Evolutionary conservation across 2,113 vertebrate species (phyloP), one percentile per base, ranked within the genome.

Genomic region (Ginglymostoma cirratum): DNA sequence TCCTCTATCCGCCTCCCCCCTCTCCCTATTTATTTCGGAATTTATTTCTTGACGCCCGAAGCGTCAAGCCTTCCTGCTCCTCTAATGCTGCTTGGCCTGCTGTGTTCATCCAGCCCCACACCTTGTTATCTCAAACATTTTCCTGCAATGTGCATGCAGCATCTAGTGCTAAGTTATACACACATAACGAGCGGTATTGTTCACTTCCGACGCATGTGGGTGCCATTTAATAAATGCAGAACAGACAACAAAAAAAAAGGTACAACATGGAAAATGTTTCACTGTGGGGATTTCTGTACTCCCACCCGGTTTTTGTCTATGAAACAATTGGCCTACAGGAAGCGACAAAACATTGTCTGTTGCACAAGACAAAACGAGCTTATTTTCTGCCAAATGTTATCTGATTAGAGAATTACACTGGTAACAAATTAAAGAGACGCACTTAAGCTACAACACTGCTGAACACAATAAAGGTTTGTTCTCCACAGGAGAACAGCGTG

Each of bases 211-310:
- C 67, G 87, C 72, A 96, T 94, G 96, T 95, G 96, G 96, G 96
- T 95, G 96, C 96, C 70, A 96, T 96, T 96, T 96, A 6, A 27
- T 96, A 96, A 97, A 97, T 96, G 95, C 96, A 96, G n/a, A 93
- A 96, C 96, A 96, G n/a, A 93, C 96, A 38, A 96, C 90, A 96
- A 96, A 45, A 96, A 15, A 80, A 69, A 96, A 96, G 96, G 94
- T 95, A 14, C 96, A 97, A 92, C 96, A 95, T 95, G 61, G 96
- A 96, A 96, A 87, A 96, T 55, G n/a, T 45, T 94, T 66, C 45
- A 52, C 69, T 96, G 96, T 97, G 96, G 97, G 97, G 97, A 96
- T 94, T 42, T 96, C 96, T 96, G 96, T 97, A 97, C 97, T 96
- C 95, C 97, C 80, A 72, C 42, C 94, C 72, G 24, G 69, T 30